Conservation (phyloP, 2,113 vertebrate species). For the Megaptera novaeangliae region DNA sequence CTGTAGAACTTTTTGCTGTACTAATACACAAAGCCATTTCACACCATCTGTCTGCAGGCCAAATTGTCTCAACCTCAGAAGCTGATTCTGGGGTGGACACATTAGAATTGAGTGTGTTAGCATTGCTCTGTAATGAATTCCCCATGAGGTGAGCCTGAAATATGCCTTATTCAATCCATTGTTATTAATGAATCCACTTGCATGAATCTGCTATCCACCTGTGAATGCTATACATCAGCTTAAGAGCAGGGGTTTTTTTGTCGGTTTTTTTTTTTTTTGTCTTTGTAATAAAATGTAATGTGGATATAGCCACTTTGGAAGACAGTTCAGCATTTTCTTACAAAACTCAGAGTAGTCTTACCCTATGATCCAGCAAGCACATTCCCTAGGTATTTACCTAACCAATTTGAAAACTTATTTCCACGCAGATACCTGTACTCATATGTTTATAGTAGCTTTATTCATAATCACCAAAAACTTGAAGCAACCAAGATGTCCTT, state of each 20-base stretch:
- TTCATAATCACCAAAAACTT: not conserved
- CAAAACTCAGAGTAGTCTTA: not conserved
- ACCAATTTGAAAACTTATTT: not conserved
- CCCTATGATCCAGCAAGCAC: not conserved
- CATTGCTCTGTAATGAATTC: not conserved
- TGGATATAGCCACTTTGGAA: not conserved
- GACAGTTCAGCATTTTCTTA: not conserved
- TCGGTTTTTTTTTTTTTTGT: not conserved
- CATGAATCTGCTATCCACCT: constrained; percentile 25
- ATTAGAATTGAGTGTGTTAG: constrained; percentile 3
- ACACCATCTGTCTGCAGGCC: not conserved
- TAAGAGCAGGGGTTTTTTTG: not conserved
- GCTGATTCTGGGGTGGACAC: not conserved
- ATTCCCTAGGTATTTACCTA: not conserved
- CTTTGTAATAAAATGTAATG: constrained; percentile 12
- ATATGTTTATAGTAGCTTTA: not conserved
- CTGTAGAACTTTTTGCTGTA: not conserved
- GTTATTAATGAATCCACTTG: constrained; percentile 50
- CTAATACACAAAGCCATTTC: constrained; percentile 1
- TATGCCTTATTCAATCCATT: not conserved
- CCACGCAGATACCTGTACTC: not conserved
- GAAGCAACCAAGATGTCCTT: not conserved
- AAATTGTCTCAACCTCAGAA: constrained; percentile 35
- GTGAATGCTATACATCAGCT: not conserved
- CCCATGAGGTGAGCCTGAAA: not conserved